These are phyloP conservation scores for Sebastes matsubarae DNA, from an alignment of 2,797 vertebrate genomes.

Conservation along the genomic window DNA sequence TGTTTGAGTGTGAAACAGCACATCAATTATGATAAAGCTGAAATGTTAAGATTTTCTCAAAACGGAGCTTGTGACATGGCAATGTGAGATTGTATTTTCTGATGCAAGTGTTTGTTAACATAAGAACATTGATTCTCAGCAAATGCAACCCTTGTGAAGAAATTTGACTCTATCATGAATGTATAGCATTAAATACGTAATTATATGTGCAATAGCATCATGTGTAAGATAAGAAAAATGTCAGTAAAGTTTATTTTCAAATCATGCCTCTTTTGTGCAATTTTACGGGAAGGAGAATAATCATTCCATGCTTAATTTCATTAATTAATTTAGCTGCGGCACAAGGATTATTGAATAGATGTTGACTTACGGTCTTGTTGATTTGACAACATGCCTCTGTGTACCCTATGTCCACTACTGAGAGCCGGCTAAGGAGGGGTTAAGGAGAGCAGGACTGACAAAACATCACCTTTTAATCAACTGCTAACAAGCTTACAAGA, in stretches of 20 bases:
- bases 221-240: conserved; percentile 5
- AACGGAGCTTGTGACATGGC: background rate
- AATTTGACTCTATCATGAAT: background rate
- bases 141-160: background rate
- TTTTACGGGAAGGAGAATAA: background rate
- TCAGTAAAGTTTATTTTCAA: conserved; percentile 66
- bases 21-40: background rate
- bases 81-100: background rate
- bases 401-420: background rate
- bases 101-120: background rate
- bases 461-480: conserved; percentile 34
- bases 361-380: background rate
- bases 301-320: background rate
- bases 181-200: conserved; percentile 2
- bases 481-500: conserved; percentile 36
- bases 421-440: background rate
- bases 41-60: background rate
- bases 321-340: background rate
- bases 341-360: background rate
- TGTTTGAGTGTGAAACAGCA: background rate
- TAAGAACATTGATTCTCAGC: background rate
- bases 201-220: conserved; percentile 36
- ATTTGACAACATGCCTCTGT: background rate
- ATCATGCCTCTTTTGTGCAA: background rate
- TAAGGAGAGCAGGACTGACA: conserved; percentile 3